These are phyloP conservation scores for Tiliacea aurago DNA, from an alignment of 2,888 invertebrate genomes.

Conservation along the genomic window DNA sequence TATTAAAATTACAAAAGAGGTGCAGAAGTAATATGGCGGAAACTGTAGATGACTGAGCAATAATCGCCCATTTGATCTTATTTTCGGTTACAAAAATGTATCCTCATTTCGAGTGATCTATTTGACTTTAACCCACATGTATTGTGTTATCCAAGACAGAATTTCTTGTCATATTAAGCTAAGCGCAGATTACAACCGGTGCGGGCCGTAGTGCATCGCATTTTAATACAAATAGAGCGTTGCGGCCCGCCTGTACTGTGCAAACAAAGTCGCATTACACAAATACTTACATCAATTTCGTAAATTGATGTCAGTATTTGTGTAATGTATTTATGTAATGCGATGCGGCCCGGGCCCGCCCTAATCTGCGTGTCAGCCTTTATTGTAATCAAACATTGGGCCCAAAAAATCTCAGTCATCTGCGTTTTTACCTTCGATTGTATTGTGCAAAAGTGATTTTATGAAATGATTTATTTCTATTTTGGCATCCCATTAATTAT, in stretches of 20 bases:
- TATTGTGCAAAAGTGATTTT: conserved; percentile 23
- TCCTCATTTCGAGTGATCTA: not conserved
- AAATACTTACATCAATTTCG: no score
- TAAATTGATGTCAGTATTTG: not conserved
- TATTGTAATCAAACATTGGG: not conserved
- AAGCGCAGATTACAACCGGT: not conserved
- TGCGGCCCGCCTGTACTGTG: no score
- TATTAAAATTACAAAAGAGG: conserved; percentile 39
- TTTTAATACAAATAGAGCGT: not conserved
- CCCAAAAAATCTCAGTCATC: not conserved
- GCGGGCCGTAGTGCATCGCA: no score
- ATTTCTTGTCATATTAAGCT: not conserved
- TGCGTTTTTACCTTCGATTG: not conserved
- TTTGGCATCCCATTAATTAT: conserved; percentile 34
- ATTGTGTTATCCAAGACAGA: no score
- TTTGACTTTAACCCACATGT: not conserved
- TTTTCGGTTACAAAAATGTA: not conserved
- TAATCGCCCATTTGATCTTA: not conserved
- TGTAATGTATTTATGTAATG: not conserved
- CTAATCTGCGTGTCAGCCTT: not conserved
- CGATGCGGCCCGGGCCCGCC: not conserved
- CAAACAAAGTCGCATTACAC: not conserved
- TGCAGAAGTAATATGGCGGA: conserved; percentile 45
- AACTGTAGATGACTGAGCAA: not conserved
- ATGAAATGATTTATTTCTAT: conserved; percentile 16